Percentiles rank a stretch among this genome's conserved stretches.
Evolutionary conservation across 2,888 invertebrate genomes (phyloP).

Genomic region (Calephelis perditalis): DNA sequence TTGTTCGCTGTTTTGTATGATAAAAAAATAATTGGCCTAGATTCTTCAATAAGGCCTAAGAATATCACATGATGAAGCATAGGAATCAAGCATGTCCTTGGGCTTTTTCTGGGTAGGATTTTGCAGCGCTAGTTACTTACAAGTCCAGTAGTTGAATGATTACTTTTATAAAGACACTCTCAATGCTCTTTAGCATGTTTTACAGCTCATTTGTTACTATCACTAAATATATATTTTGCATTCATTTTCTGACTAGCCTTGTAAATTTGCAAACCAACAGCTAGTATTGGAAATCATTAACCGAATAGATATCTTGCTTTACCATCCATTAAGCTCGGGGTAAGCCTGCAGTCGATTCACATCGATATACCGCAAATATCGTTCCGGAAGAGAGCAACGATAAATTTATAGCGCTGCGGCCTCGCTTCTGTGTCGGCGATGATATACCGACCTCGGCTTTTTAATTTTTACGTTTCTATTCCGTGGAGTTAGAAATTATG

Average conservation of each 20-base stretch:
- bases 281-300: not conserved
- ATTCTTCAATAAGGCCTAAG: no score
- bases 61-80: no score
- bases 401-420: conserved; percentile 13
- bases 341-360: conserved; percentile 10
- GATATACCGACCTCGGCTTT: conserved; percentile 12
- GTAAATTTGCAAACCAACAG: not conserved
- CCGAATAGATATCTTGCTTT: conserved; percentile 1
- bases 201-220: no score
- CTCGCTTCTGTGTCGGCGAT: conserved; percentile 10
- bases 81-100: no score
- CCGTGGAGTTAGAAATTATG: not conserved
- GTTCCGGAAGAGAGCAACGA: conserved; percentile 16
- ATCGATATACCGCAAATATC: conserved; percentile 17
- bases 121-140: no score
- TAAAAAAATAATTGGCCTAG: no score
- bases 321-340: conserved; percentile 9
- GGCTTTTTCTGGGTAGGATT: no score
- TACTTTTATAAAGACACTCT: no score
- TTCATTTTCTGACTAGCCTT: not conserved
- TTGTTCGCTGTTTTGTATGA: no score
- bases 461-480: conserved; percentile 12
- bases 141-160: no score
- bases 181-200: no score
- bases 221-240: no score